Evolutionary conservation across 2,888 invertebrate species (phyloP).

Genomic region (Zelleria hepariella): DNA sequence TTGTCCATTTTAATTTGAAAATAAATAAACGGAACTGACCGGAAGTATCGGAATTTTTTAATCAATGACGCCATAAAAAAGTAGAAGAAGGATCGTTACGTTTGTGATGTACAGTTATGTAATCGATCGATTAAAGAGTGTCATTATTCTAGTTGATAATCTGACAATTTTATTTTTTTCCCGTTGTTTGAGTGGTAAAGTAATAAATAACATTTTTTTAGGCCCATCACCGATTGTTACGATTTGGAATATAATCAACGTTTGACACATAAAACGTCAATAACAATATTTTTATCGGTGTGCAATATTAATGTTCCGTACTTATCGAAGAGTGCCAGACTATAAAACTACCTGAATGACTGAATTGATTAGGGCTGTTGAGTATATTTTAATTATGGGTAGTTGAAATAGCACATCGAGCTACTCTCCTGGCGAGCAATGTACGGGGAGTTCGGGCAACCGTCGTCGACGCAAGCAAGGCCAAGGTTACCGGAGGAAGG

Average conservation of each 20-base stretch:
- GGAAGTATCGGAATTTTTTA: background rate
- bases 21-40: background rate
- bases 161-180: no score
- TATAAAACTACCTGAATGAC: background rate
- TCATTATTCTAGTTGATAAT: no score
- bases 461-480: conserved; percentile 35
- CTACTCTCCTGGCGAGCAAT: background rate
- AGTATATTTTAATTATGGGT: background rate
- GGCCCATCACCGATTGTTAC: no score
- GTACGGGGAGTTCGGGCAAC: conserved; percentile 14
- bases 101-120: no score
- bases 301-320: background rate
- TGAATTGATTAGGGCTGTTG: background rate
- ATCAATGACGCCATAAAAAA: background rate
- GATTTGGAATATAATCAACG: no score
- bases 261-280: no score
- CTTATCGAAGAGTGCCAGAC: background rate
- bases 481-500: conserved; percentile 63
- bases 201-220: no score
- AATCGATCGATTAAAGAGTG: background rate
- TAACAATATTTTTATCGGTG: background rate
- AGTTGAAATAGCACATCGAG: conserved; percentile 3
- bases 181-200: no score
- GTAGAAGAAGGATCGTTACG: no score
- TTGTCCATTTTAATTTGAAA: background rate